phyloP scores from a whole-genome alignment of 2,797 vertebrate genomes.

The Hoplostethus mediterraneus region DNA sequence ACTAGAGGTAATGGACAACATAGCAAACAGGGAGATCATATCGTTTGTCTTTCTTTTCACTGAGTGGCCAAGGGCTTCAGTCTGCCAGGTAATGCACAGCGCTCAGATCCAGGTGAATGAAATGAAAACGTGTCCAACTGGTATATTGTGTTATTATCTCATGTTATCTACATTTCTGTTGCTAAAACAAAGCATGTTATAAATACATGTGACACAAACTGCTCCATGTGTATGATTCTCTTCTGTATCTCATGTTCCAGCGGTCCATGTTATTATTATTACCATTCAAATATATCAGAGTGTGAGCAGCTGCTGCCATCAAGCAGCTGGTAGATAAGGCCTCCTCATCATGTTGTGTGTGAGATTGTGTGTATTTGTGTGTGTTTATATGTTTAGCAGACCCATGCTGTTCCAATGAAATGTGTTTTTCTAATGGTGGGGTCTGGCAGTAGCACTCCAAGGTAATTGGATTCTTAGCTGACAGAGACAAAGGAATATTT shows the following conservation, averaged over 20 bases:
- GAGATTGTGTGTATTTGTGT: slow-evolving; percentile 13
- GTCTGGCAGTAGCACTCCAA: slow-evolving; percentile 15
- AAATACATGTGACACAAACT: background rate
- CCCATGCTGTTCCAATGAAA: slow-evolving; percentile 22
- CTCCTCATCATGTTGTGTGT: slow-evolving; percentile 30
- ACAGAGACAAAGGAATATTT: slow-evolving; percentile 8
- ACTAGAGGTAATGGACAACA: slow-evolving; percentile 68
- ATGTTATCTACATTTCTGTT: too few relatives aligned
- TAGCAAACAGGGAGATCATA: slow-evolving; percentile 62
- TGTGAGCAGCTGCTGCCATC: slow-evolving; percentile 10
- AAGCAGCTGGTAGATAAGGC: slow-evolving; percentile 27
- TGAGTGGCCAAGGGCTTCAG: slow-evolving; percentile 77
- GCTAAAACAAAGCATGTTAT: too few relatives aligned
- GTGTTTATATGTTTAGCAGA: background rate
- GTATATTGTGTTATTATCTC: slow-evolving; percentile 5
- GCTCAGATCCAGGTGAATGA: slow-evolving; percentile 17
- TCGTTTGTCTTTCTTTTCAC: slow-evolving; percentile 63
- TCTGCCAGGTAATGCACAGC: slow-evolving; percentile 60
- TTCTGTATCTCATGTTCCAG: slow-evolving; percentile 11
- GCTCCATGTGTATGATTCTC: slow-evolving; percentile 3
- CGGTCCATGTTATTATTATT: slow-evolving; percentile 19
- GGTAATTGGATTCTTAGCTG: slow-evolving; percentile 53
- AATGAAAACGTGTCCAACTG: background rate
- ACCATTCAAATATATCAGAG: slow-evolving; percentile 19
- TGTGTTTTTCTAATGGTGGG: slow-evolving; percentile 35